phyloP scores from a whole-genome alignment of 2,888 invertebrate genomes.

The Camponotus fellah region DNA sequence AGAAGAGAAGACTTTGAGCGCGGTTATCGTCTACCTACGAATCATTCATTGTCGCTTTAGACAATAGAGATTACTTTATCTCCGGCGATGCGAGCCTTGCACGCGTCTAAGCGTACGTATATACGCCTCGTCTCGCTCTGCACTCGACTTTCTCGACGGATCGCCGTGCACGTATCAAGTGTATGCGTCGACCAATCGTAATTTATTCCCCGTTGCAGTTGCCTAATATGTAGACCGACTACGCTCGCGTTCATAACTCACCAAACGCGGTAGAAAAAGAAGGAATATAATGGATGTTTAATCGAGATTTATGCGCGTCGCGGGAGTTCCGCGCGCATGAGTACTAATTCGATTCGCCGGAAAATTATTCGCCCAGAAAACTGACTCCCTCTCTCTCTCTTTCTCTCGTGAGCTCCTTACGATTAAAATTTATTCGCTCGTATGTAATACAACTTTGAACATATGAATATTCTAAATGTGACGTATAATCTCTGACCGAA shows the following conservation, averaged over 20 bases:
- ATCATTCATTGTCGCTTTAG: slow-evolving; percentile 77
- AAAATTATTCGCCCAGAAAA: slow-evolving; percentile 51
- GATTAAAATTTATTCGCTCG: slow-evolving; percentile 41
- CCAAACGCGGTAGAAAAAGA: slow-evolving; percentile 26
- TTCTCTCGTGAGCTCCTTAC: not conserved
- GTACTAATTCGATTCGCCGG: slow-evolving; percentile 46
- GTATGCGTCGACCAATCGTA: slow-evolving; percentile 77
- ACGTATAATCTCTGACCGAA: not conserved
- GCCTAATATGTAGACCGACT: slow-evolving; percentile 74
- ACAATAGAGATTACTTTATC: slow-evolving; percentile 79
- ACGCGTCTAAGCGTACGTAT: not conserved
- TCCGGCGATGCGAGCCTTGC: slow-evolving; percentile 56
- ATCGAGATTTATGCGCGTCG: slow-evolving; percentile 52
- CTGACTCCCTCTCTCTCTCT: not conserved
- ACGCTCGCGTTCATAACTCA: slow-evolving; percentile 53
- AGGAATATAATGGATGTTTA: slow-evolving; percentile 41
- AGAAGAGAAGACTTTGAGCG: slow-evolving; percentile 35
- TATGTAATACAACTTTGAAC: slow-evolving; percentile 9
- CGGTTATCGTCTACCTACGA: slow-evolving; percentile 73
- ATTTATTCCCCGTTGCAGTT: slow-evolving; percentile 77
- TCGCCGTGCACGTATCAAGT: slow-evolving; percentile 64
- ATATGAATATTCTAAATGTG: not conserved
- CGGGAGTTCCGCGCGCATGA: slow-evolving; percentile 40
- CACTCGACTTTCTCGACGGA: slow-evolving; percentile 69
- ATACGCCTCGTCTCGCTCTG: slow-evolving; percentile 6